Evolutionary conservation across 2,113 vertebrate species (phyloP).

Genomic region (Pterocles burchelli): DNA sequence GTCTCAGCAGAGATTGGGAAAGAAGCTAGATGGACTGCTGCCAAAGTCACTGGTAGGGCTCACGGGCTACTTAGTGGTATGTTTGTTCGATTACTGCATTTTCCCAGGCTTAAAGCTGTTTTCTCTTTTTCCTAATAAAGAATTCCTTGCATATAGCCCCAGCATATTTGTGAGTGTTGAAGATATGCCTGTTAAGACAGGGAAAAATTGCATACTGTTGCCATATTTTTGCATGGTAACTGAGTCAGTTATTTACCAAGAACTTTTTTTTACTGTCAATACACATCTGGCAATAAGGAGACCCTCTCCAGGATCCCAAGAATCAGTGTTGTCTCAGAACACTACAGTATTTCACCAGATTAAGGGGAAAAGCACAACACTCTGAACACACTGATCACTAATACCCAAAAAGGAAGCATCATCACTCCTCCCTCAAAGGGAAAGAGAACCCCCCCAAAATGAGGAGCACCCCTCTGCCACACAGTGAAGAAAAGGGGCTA

Average conservation of each 20-base stretch:
- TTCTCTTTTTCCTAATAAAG: neutral
- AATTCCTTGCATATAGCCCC: neutral
- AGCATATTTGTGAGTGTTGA: neutral
- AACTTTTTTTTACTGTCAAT: neutral
- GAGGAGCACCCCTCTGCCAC: neutral
- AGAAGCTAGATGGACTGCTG: neutral
- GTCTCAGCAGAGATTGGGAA: slow-evolving; percentile 4
- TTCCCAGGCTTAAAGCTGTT: slow-evolving; percentile 9
- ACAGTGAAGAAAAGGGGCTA: neutral
- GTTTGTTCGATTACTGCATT: neutral
- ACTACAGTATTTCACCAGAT: neutral
- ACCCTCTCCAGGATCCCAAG: neutral
- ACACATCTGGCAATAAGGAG: neutral
- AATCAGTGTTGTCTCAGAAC: neutral
- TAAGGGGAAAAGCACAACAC: neutral
- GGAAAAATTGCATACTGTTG: neutral
- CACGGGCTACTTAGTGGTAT: neutral
- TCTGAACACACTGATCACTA: neutral
- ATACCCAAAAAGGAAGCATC: neutral
- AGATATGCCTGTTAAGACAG: neutral
- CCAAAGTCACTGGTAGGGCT: neutral
- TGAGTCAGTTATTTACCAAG: neutral
- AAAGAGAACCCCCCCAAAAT: neutral
- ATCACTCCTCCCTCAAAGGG: neutral
- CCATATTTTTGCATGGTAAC: neutral